Evolutionary conservation across 1,140 invertebrate species (phyloP).

Genomic region (Brachionus paranguensis): DNA sequence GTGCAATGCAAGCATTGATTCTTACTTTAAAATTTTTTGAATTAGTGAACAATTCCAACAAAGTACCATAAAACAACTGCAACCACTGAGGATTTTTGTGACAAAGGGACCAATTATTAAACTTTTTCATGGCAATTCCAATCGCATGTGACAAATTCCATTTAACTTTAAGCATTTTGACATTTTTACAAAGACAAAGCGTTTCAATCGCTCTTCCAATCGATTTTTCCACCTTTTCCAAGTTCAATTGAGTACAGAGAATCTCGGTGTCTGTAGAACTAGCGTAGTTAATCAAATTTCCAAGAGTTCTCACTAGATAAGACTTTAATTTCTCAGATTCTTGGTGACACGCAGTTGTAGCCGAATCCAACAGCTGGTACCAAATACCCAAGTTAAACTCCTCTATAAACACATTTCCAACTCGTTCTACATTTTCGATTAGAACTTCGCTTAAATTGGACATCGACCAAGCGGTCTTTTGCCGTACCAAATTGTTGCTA

Average conservation of each 20-base stretch:
- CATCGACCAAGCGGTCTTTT: conserved; percentile 37
- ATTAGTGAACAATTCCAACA: background rate
- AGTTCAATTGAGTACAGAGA: background rate
- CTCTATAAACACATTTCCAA: conserved; percentile 11
- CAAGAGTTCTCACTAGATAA: background rate
- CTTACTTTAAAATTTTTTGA: conserved; percentile 39
- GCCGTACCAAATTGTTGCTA: conserved; percentile 2
- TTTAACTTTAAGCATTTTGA: conserved; percentile 37
- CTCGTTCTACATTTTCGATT: conserved; percentile 27
- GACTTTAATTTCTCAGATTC: conserved; percentile 36
- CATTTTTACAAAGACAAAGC: conserved; percentile 9
- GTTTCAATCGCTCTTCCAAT: background rate
- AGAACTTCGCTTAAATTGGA: conserved; percentile 37
- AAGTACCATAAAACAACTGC: background rate
- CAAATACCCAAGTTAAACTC: conserved; percentile 6
- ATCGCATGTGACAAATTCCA: conserved; percentile 39
- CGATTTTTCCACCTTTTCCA: background rate
- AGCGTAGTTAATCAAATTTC: conserved; percentile 30
- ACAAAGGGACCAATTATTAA: background rate
- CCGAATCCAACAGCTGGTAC: background rate
- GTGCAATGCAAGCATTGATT: conserved; percentile 35
- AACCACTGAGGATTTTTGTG: conserved; percentile 20
- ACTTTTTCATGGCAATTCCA: conserved; percentile 1
- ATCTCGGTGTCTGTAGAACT: background rate
- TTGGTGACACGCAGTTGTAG: background rate